Base-by-base conservation (phyloP, 2,888 invertebrate genomes). In the Nesidiocoris tenuis region DNA sequence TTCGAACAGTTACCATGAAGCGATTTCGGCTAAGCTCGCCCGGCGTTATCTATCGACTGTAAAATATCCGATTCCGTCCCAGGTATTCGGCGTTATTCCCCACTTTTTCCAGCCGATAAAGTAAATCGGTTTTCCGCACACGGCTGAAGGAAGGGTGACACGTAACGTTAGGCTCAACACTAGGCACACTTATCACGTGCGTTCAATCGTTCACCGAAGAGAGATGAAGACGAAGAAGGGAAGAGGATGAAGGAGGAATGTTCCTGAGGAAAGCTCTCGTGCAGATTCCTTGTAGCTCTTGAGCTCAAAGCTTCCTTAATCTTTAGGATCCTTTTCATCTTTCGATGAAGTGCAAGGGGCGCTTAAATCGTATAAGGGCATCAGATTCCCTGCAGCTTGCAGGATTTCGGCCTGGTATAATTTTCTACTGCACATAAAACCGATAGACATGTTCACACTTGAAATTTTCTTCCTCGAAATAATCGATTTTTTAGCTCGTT, bases 291-390 rank as follows among this genome's bases (percentile, higher is more conserved):
- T 19, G 25, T 25, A 39, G 55, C 17, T n/a, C 54, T 54, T 19
- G 21, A 39, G 12, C 5, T 12, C 39, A 66, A 66, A 66, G 54
- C 66, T 39, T 12, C 3, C 66, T 21, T 66, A 66, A 66, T 66
- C 66, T 66, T 66, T 54, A 66, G 25, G 66, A 54, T 54, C 66
- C 66, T 54, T 39, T 24, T 23, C 23, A 54, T 18, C 66, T 19
- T 39, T 12, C 39, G 5, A 39, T 39, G 12, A 12, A 39, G 39
- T 39, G 39, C 39, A 39, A 39, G 39, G 39, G 39, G n/a, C n/a
- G n/a, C n/a, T n/a, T n/a, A n/a, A n/a, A n/a, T n/a, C n/a, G n/a
- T n/a, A n/a, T n/a, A n/a, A n/a, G n/a, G n/a, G n/a, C n/a, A n/a
- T n/a, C n/a, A n/a, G n/a, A n/a, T n/a, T n/a, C n/a, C n/a, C n/a